Conservation (phyloP, 2,797 vertebrate species). For the Chaunax sp. region DNA sequence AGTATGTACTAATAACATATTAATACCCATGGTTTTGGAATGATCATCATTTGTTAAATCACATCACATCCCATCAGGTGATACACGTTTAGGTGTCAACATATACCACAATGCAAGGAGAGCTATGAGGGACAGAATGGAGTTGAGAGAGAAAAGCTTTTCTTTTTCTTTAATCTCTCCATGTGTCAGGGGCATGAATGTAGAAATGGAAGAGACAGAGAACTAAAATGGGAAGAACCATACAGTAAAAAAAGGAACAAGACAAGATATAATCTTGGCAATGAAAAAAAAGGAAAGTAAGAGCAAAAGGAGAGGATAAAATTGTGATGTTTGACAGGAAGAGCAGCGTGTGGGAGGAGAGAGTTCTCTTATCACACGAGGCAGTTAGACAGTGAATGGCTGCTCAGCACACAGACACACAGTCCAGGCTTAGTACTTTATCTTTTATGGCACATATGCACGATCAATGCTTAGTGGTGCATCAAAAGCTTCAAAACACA, state of each 20-base stretch:
- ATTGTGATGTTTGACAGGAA: conserved; percentile 38
- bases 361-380: no score
- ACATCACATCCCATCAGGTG: no score
- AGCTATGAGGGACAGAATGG: neutral
- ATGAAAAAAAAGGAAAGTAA: conserved; percentile 6
- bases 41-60: no score
- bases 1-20: no score
- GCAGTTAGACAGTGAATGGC: no score
- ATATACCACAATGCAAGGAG: neutral
- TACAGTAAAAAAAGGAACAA: neutral
- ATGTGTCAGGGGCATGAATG: neutral
- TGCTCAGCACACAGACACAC: no score
- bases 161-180: neutral
- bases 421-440: conserved; percentile 11
- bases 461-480: conserved; percentile 26
- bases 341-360: no score
- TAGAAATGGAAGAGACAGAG: no score
- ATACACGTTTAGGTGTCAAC: no score
- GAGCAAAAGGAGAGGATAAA: conserved; percentile 12
- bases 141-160: neutral
- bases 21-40: neutral
- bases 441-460: conserved; percentile 38
- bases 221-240: no score
- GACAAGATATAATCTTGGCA: no score
- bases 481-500: neutral